Base-by-base conservation (phyloP, 2,113 vertebrate species). In the Proterorhinus semilunaris region DNA sequence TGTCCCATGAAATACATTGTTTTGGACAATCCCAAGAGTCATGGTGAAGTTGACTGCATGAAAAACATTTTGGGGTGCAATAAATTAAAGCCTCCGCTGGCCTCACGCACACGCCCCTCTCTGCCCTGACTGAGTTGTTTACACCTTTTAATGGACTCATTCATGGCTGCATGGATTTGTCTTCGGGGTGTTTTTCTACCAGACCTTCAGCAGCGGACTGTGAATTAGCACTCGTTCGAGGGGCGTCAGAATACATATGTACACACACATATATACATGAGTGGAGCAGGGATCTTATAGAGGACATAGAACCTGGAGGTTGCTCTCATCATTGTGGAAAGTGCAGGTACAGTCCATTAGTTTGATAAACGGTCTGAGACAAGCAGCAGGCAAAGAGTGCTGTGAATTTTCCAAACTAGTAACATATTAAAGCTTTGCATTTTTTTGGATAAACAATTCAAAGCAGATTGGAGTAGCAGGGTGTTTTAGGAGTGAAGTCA, bases 201-300 rank as follows among this genome's bases (percentile, higher is more conserved):
- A 66, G 44, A 55, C 51, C 10, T 44, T 10, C 52, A 49, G 62
- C 65, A 17, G 17, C 46, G 82, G 53, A 17, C 6, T 68, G 10
- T 27, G 46, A 83, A 85, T 85, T 66, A 75, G 72, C 69, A 78
- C 50, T 49, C 65, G 44, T 62, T n/a, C 51, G 52, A 48, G 9
- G 7, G 53, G 7, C n/a, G n/a, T n/a, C n/a, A n/a, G n/a, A n/a
- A n/a, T n/a, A n/a, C n/a, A n/a, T n/a, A n/a, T n/a, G n/a, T n/a
- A n/a, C n/a, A n/a, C n/a, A n/a, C n/a, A n/a, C n/a, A 51, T 36
- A 73, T 44, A 54, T 11, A 47, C n/a, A 49, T 48, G 8, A 36
- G 51, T 47, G 61, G 76, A 68, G 63, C 53, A 53, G 62, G 66
- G 74, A 78, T 75, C 79, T 75, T 62, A 68, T 75, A 66, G 66